phyloP scores from a whole-genome alignment of 2,797 vertebrate genomes.

The Eulemur albifrons region DNA sequence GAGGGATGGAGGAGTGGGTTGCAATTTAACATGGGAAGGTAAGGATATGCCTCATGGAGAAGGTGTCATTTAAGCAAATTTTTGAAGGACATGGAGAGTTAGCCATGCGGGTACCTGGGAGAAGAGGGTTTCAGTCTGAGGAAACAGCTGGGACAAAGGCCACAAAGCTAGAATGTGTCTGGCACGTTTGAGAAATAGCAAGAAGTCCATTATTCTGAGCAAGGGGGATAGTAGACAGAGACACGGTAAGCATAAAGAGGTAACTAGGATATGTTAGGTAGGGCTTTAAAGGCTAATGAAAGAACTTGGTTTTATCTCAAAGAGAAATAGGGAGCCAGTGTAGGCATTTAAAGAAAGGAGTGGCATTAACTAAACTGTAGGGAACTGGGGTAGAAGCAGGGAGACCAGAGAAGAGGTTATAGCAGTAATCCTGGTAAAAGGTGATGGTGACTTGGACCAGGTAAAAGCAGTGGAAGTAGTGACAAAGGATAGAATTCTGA shows the following conservation, averaged over 20 bases:
- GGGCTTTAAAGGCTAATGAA: neutral
- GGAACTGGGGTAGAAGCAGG: neutral
- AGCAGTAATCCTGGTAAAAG: neutral
- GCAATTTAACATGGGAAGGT: neutral
- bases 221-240: neutral
- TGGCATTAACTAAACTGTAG: neutral
- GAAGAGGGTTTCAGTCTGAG: neutral
- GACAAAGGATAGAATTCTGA: neutral
- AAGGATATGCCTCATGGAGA: neutral
- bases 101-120: neutral
- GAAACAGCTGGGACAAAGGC: neutral
- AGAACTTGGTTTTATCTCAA: neutral
- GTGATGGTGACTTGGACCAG: neutral
- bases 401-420: neutral
- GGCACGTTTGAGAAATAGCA: neutral
- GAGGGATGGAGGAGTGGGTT: neutral
- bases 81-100: neutral
- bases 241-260: neutral
- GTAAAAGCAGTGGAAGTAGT: neutral
- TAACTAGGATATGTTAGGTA: neutral
- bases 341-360: neutral
- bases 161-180: neutral
- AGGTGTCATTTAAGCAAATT: neutral
- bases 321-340: neutral
- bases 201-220: neutral